Percentiles rank a stretch among this genome's conserved stretches.
These are phyloP conservation scores for Megaceryle maxima DNA, from an alignment of 2,113 vertebrate species.

Conservation along the genomic window DNA sequence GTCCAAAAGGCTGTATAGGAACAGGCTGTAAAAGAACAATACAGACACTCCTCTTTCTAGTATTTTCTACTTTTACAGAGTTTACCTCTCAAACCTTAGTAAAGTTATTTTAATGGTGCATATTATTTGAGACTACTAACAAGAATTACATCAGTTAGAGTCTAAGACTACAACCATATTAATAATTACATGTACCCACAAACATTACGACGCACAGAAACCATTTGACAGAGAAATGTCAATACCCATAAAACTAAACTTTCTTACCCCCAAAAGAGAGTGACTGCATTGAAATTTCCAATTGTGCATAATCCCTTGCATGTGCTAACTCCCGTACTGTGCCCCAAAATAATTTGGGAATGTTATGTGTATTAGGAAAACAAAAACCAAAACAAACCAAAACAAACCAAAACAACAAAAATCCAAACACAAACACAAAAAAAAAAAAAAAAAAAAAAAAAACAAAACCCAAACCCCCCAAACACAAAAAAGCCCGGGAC, in stretches of 20 bases:
- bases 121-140: background rate
- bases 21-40: background rate
- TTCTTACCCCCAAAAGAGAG: background rate
- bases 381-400: no score
- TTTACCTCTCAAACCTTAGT: background rate
- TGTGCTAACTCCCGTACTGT: background rate
- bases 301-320: fast-evolving
- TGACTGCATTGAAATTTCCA: background rate
- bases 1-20: background rate
- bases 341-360: background rate
- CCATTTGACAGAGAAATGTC: background rate
- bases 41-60: fast-evolving
- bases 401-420: no score
- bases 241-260: background rate
- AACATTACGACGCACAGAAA: background rate
- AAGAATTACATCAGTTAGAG: background rate
- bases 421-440: no score
- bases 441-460: no score
- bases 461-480: no score
- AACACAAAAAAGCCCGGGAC: background rate
- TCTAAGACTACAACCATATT: background rate
- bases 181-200: background rate
- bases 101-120: background rate
- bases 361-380: background rate
- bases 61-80: background rate